Base-by-base conservation (phyloP, 92 coral and sea anemone species). In the Parazoanthus atlanticus region DNA sequence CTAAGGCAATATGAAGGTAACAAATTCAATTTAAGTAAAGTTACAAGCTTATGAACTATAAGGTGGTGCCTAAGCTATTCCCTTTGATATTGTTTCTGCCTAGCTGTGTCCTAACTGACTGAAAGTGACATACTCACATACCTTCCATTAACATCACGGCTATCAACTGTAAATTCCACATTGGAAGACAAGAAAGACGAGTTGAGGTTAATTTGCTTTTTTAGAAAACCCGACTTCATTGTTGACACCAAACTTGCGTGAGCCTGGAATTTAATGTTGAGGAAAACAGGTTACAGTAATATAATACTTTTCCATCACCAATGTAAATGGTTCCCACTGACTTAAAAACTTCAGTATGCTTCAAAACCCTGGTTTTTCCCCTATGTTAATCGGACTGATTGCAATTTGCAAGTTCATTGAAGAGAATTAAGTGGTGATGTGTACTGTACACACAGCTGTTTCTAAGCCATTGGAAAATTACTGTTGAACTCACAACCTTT, bases 131-230 rank as follows among this genome's bases (percentile, higher is more conserved):
- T 3, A 29, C 4, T 2, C 11, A 79, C 17, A 52, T 83, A 95
- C 98, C 98, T 95, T 71, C 98, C 98, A 25, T 74, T 86, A 79
- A 74, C 88, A 90, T 93, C 94, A 75, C 85, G 88, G n/a, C 41
- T 94, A 36, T 93, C 88, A 10, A 95, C 61, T 52, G 91, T 84
- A 85, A 92, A 93, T 72, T 93, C 91, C 23, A 92, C 86, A 89
- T 89, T 92, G 83, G 80, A 83, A 5, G 90, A 74, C 26, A 91
- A 56, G 87, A 91, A 86, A 16, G 93, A 88, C 6, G 89, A 81
- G 66, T 88, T 84, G 79, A 90, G 32, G 32, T 80, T 89, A 36
- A 93, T 79, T 13, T 89, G 76, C 71, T 85, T 91, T 54, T 86
- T 83, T 52, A 61, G 87, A 17, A 92, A 36, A 52, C 93, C 96